These are phyloP conservation scores for Hiodon alosoides DNA, from an alignment of 2,113 vertebrate genomes.

Conservation along the genomic window DNA sequence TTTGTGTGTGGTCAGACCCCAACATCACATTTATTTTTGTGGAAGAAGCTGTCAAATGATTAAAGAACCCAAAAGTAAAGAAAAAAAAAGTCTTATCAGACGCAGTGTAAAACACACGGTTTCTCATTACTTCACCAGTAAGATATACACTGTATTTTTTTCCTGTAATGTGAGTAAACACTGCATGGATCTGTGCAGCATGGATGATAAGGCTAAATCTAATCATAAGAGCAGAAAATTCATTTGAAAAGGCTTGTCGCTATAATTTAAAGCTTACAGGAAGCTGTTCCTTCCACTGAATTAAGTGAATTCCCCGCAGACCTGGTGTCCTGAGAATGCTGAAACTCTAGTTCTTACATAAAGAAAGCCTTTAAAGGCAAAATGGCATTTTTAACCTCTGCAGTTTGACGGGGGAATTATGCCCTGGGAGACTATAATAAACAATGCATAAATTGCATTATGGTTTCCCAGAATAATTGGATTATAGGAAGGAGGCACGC, in stretches of 20 bases:
- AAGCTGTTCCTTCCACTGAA: constrained; percentile 51
- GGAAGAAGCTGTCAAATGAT: neutral
- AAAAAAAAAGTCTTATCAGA: constrained; percentile 16
- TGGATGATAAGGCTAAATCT: constrained; percentile 55
- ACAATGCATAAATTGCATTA: constrained; percentile 61
- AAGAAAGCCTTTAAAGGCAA: constrained; percentile 48
- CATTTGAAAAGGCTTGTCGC: constrained; percentile 64
- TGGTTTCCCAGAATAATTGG: constrained; percentile 51
- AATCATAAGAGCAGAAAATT: constrained; percentile 61
- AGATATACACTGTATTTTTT: constrained; percentile 32
- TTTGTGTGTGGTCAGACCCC: neutral
- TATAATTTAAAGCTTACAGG: constrained; percentile 55
- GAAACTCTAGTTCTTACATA: constrained; percentile 50
- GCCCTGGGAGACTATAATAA: constrained; percentile 59
- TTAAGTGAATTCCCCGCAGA: constrained; percentile 59
- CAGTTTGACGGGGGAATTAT: constrained; percentile 51
- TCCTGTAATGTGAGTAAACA: constrained; percentile 61
- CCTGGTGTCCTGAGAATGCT: constrained; percentile 45
- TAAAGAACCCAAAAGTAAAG: neutral
- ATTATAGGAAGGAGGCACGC: constrained; percentile 52
- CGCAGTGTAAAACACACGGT: constrained; percentile 46
- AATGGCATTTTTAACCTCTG: constrained; percentile 39
- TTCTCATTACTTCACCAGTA: constrained; percentile 59
- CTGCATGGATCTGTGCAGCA: constrained; percentile 49
- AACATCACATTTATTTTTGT: neutral